Conservation (phyloP, 2,888 invertebrate species). For the Allophyes oxyacanthae region DNA sequence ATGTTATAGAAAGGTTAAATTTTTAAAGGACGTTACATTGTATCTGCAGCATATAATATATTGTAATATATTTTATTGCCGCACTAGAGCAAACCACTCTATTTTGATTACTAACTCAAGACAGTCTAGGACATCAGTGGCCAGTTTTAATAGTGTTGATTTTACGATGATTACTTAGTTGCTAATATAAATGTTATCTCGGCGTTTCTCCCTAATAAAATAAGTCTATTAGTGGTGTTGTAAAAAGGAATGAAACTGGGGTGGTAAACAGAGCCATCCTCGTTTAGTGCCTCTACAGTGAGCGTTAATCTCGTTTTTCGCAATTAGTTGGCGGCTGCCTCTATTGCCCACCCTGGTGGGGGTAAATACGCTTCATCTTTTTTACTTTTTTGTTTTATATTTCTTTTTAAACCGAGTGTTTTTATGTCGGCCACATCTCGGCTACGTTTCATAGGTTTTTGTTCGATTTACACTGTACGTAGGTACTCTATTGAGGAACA, state of each 20-base stretch:
- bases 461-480: slow-evolving; percentile 54
- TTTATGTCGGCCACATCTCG: slow-evolving; percentile 64
- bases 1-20: too few relatives aligned
- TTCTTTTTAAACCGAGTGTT: slow-evolving; percentile 70
- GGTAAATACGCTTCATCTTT: slow-evolving; percentile 76
- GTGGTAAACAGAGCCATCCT: slow-evolving; percentile 79
- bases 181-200: slow-evolving; percentile 78
- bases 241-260: slow-evolving; percentile 78
- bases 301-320: slow-evolving; percentile 86
- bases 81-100: slow-evolving; percentile 26
- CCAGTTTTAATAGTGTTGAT: slow-evolving; percentile 65
- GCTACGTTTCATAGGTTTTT: slow-evolving; percentile 63
- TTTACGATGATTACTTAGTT: slow-evolving; percentile 79
- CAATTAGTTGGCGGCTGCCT: slow-evolving; percentile 83
- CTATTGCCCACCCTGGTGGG: slow-evolving; percentile 74
- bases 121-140: slow-evolving; percentile 40
- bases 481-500: slow-evolving; percentile 55
- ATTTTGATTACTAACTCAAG: slow-evolving; percentile 28
- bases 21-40: slow-evolving; percentile 7
- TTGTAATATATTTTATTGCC: slow-evolving; percentile 15
- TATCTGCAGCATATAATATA: slow-evolving; percentile 11
- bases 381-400: slow-evolving; percentile 69
- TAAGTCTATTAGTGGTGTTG: slow-evolving; percentile 82
- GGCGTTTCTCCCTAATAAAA: slow-evolving; percentile 78
- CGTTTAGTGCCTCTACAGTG: slow-evolving; percentile 80